Base-by-base conservation (phyloP, 2,888 invertebrate genomes). In the Exocentrus adspersus region DNA sequence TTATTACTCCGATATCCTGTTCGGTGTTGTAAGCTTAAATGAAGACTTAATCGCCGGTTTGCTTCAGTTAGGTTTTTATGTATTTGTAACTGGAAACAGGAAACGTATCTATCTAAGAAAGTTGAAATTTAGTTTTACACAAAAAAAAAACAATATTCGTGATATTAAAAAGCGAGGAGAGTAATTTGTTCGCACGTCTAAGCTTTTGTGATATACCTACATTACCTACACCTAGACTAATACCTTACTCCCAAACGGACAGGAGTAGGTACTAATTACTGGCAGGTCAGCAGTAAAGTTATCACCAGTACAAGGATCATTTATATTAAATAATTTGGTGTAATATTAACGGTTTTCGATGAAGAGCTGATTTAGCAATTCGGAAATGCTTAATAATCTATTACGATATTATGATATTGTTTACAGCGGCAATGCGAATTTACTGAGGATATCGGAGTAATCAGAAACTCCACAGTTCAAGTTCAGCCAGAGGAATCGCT, bases 371-470 rank as follows among this genome's bases (percentile, higher is more conserved):
- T 37, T 37, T n/a, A 2, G n/a, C 37, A 37, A 12, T 28, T 19
- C 19, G 17, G 17, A 51, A 5, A 37, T 32, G 51, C 20, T 32
- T 51, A 51, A 37, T 48, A 32, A 37, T 51, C 37, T 51, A 37
- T 51, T 51, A 10, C 10, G 9, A 17, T 37, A 37, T 51, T 51
- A 10, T 5, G 9, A 17, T 37, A 30, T 51, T 51, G 30, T 51
- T 51, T 51, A 30, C 51, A 51, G 17, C 51, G 5, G 6, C 12
- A 24, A 45, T 45, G 21, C 45, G 21, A 45, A 21, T 45, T 45
- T 45, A 45, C 45, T 45, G 21, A 21, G 20, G 19, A 45, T 45
- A 21, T 45, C n/a, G 45, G n/a, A 45, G n/a, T n/a, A 45, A 19
- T n/a, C 9, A 19, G 21, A 12, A 21, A 45, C 45, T 14, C 12